Conservation (phyloP, 1,140 invertebrate genomes). For the Oedothorax gibbosus region DNA sequence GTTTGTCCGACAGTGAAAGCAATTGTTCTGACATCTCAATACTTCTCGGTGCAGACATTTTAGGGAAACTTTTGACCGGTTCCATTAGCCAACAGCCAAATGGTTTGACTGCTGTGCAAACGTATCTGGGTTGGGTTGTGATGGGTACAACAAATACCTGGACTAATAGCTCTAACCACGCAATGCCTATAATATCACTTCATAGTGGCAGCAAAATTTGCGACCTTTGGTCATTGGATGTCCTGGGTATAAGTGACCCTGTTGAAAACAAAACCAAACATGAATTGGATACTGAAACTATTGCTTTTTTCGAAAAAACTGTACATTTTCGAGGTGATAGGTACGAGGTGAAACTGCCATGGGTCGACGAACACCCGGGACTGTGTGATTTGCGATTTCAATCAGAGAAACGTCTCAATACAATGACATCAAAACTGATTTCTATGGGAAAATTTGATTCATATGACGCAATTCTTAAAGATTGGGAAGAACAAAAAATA, state of each 20-base stretch:
- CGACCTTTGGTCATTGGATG: background rate
- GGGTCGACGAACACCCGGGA: background rate
- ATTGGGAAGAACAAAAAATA: background rate
- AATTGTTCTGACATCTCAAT: no score
- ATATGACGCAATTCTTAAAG: background rate
- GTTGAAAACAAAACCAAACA: conserved; percentile 1
- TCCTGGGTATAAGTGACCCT: background rate
- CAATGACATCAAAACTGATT: conserved; percentile 5
- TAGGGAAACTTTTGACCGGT: no score
- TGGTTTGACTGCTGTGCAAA: no score
- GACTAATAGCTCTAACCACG: background rate
- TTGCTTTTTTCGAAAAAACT: background rate
- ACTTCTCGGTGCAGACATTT: no score
- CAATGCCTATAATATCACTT: background rate
- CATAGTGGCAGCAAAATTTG: background rate
- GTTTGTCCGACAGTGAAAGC: background rate
- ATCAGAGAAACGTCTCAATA: background rate
- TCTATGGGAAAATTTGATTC: background rate
- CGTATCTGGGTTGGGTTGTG: background rate
- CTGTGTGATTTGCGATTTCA: background rate
- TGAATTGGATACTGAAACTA: background rate
- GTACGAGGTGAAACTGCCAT: background rate
- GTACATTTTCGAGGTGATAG: background rate
- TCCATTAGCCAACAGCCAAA: no score
- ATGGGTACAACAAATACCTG: background rate